A percentile compares a stretch with the other conserved stretches of the same genome.
Evolutionary conservation across 2,113 vertebrate species (phyloP).

Genomic region (Egretta garzetta): DNA sequence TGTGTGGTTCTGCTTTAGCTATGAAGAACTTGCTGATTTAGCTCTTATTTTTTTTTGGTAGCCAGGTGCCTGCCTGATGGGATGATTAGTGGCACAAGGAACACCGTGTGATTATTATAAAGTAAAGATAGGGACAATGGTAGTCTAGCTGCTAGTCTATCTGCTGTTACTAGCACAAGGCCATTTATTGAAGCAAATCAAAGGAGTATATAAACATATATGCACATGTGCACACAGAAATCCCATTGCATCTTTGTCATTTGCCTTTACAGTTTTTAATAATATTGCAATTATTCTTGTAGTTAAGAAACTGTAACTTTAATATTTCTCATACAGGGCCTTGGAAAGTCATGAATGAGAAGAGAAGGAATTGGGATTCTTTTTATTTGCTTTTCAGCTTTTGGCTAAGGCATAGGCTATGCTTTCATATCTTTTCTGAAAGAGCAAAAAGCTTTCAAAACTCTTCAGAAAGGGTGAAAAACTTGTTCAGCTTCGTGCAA

Average conservation of each 20-base stretch:
- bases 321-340: not conserved
- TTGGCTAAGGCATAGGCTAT: not conserved
- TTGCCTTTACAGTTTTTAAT: not conserved
- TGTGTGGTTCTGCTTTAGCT: not conserved
- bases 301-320: not conserved
- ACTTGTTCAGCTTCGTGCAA: not conserved
- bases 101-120: not conserved
- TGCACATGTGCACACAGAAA: not conserved
- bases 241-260: not conserved
- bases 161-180: not conserved
- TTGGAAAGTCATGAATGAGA: not conserved
- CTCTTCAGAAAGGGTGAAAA: not conserved
- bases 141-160: not conserved
- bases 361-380: not conserved
- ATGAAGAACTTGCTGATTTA: not conserved
- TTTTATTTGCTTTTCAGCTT: conserved; percentile 32
- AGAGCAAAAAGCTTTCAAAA: not conserved
- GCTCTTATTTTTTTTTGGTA: not conserved
- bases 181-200: not conserved
- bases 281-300: not conserved
- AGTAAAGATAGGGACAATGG: no score
- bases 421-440: not conserved
- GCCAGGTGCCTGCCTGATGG: not conserved
- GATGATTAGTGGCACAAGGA: not conserved
- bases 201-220: not conserved